A percentile compares a stretch with the other conserved stretches of the same genome.
Evolutionary conservation across 2,797 vertebrate species (phyloP).

Genomic region (Lithobates pipiens): DNA sequence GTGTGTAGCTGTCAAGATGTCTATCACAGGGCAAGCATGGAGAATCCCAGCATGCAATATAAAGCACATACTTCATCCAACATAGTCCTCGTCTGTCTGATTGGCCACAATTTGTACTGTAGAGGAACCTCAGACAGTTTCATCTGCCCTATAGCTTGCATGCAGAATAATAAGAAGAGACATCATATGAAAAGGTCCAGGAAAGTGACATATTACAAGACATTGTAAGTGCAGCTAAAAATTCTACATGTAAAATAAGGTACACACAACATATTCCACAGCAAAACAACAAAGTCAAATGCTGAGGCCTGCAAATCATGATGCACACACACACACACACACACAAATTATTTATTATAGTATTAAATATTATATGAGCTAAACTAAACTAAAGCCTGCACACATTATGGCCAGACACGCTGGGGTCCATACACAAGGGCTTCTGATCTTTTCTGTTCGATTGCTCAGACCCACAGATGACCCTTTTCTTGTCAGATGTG

Average conservation of each 20-base stretch:
- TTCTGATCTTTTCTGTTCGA: not conserved
- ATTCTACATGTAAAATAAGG: not conserved
- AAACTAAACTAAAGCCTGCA: not conserved
- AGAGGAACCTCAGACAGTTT: not conserved
- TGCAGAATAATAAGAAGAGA: not conserved
- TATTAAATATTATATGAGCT: not conserved
- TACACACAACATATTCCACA: not conserved
- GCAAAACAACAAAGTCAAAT: not conserved
- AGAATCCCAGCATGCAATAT: not conserved
- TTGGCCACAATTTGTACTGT: slow-evolving; percentile 9
- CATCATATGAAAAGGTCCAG: not conserved
- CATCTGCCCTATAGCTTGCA: slow-evolving; percentile 1
- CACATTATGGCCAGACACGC: not conserved
- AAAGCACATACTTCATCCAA: not conserved
- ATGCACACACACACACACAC: not conserved
- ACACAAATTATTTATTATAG: slow-evolving; percentile 9
- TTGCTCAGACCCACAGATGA: not conserved
- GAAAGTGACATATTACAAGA: not conserved
- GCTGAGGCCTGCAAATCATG: not conserved
- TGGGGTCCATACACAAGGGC: not conserved
- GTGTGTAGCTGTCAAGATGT: not conserved
- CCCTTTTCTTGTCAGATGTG: not conserved
- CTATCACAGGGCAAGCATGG: not conserved
- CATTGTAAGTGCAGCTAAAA: not conserved
- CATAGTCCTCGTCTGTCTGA: slow-evolving; percentile 10